Percentiles rank a stretch among this genome's conserved stretches.
These are phyloP conservation scores for Parnassius mnemosyne DNA, from an alignment of 2,888 invertebrate genomes.

Conservation along the genomic window DNA sequence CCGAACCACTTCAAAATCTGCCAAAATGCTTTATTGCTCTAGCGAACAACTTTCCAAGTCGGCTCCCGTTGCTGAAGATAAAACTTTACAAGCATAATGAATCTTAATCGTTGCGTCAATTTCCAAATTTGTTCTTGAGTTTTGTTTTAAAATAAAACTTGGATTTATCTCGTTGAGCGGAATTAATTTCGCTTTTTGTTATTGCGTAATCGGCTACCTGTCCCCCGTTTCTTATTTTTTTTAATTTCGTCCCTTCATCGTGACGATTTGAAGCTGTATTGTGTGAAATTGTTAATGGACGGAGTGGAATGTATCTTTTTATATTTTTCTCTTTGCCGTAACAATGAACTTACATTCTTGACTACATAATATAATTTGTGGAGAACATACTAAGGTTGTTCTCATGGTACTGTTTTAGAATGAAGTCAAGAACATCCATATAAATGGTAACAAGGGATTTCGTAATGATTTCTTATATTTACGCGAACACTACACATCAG, in stretches of 20 bases:
- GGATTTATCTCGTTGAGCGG: slow-evolving; percentile 60
- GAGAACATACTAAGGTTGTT: too few species aligned
- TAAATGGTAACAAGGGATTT: too few species aligned
- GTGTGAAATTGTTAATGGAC: slow-evolving; percentile 33
- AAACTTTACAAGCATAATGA: slow-evolving; percentile 79
- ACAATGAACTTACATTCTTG: slow-evolving; percentile 26
- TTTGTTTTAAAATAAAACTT: slow-evolving; percentile 72
- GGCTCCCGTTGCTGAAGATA: slow-evolving; percentile 58
- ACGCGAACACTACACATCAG: too few species aligned
- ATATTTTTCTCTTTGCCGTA: slow-evolving; percentile 17
- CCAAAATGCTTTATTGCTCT: slow-evolving; percentile 78
- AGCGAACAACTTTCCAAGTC: slow-evolving; percentile 65
- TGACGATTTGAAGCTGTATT: slow-evolving; percentile 42
- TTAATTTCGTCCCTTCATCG: slow-evolving; percentile 38
- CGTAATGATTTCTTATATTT: too few species aligned
- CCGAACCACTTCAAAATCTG: slow-evolving; percentile 71
- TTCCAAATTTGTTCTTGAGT: slow-evolving; percentile 70
- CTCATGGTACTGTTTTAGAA: too few species aligned
- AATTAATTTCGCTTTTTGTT: slow-evolving; percentile 71
- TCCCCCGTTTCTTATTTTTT: slow-evolving; percentile 47
- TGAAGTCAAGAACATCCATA: too few species aligned
- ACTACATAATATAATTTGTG: slow-evolving; percentile 23
- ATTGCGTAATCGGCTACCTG: slow-evolving; percentile 68
- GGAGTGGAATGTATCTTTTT: slow-evolving; percentile 24
- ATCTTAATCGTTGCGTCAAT: slow-evolving; percentile 75